Evolutionary conservation across 2,113 vertebrate genomes (phyloP).

Genomic region (Phalacrocorax pelagicus): DNA sequence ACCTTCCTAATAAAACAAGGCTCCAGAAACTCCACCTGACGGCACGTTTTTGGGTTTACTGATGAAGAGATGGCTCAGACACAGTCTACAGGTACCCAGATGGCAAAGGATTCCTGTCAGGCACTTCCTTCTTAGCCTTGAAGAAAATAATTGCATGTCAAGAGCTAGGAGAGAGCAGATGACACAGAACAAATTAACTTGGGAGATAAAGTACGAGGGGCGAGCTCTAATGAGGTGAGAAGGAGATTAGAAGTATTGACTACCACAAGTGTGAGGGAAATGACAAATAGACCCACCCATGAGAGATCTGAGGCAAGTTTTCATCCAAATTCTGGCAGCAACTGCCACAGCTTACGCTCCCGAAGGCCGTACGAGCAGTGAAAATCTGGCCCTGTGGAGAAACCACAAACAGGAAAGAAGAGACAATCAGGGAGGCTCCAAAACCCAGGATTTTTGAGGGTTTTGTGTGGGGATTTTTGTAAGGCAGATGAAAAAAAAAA

Average conservation of each 20-base stretch:
- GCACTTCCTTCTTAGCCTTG: background rate
- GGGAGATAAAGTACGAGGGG: background rate
- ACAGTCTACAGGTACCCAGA: background rate
- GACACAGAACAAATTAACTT: background rate
- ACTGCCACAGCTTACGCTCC: background rate
- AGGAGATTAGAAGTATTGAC: background rate
- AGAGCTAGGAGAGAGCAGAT: background rate
- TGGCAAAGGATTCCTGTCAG: background rate
- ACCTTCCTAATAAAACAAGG: background rate
- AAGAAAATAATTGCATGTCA: background rate
- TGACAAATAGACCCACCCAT: background rate
- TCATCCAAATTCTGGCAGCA: background rate
- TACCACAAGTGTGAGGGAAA: background rate
- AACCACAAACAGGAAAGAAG: background rate
- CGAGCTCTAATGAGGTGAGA: background rate
- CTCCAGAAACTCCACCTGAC: background rate
- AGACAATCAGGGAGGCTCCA: background rate
- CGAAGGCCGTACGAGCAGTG: background rate
- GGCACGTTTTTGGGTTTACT: accelerated
- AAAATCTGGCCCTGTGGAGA: background rate
- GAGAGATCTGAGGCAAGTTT: background rate
- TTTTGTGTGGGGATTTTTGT: background rate
- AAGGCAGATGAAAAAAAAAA: background rate
- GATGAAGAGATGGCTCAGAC: background rate
- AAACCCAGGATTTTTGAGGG: accelerated